phyloP scores from a whole-genome alignment of 1,140 invertebrate genomes.

The Whitmania pigra region DNA sequence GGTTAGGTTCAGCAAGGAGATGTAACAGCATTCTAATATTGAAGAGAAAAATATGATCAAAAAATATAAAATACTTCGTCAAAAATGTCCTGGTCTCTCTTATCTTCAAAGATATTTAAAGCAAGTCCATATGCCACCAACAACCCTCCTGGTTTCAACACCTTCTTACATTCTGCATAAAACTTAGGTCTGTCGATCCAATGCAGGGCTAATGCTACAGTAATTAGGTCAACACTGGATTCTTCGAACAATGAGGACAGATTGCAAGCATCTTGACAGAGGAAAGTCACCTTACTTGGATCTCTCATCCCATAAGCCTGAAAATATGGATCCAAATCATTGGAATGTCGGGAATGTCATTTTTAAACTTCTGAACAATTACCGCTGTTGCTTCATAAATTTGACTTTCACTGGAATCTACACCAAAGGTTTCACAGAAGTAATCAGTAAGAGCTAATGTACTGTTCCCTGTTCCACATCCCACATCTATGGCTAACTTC shows the following conservation, averaged over 20 bases:
- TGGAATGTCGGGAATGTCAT: neutral
- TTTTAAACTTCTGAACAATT: slow-evolving; percentile 18
- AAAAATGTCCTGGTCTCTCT: neutral
- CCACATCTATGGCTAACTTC: slow-evolving; percentile 35
- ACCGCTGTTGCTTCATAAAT: slow-evolving; percentile 35
- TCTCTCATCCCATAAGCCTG: slow-evolving; percentile 14
- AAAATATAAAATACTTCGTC: neutral
- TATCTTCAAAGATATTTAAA: slow-evolving; percentile 19
- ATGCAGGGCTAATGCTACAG: slow-evolving; percentile 41
- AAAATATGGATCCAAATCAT: slow-evolving; percentile 29
- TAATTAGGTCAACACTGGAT: slow-evolving; percentile 40
- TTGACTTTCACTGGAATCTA: slow-evolving; percentile 39
- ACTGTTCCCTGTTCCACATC: slow-evolving; percentile 43
- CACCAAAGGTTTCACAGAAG: slow-evolving; percentile 40
- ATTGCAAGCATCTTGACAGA: slow-evolving; percentile 3
- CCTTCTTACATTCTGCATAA: slow-evolving; percentile 41
- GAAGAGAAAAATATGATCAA: no score
- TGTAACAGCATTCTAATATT: neutral
- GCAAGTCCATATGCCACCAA: slow-evolving; percentile 40
- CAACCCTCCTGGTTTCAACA: slow-evolving; percentile 40
- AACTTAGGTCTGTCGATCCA: slow-evolving; percentile 46
- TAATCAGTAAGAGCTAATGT: slow-evolving; percentile 35
- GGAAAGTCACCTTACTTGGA: slow-evolving; percentile 5
- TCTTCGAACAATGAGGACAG: neutral
- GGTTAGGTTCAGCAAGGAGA: neutral